These are phyloP conservation scores for Epizoanthus illoricatus DNA, from an alignment of 92 coral and sea anemone species.

Conservation along the genomic window DNA sequence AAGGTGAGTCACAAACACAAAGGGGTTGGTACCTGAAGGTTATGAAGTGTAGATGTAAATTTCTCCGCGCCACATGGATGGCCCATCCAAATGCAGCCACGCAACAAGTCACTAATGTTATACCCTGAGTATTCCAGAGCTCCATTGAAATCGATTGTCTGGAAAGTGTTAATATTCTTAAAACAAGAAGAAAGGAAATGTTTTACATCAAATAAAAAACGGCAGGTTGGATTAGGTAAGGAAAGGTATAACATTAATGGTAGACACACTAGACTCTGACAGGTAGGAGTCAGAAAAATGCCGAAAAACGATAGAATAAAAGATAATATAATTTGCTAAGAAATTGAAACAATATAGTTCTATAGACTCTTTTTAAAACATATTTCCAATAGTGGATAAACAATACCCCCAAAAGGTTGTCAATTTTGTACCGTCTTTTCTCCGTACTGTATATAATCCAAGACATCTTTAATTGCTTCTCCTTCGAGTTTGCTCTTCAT, in stretches of 20 bases:
- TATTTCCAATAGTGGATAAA: background rate
- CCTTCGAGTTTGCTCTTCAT: background rate
- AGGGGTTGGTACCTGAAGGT: background rate
- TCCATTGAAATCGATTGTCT: background rate
- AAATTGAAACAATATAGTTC: background rate
- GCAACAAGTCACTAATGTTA: background rate
- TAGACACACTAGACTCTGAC: too few species aligned
- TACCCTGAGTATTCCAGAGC: constrained; percentile 1
- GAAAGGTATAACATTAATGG: too few species aligned
- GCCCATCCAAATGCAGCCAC: background rate
- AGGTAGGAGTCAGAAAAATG: too few species aligned
- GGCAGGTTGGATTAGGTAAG: too few species aligned
- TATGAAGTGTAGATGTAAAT: background rate
- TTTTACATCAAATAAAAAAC: background rate
- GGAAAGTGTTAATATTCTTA: background rate
- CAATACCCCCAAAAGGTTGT: too few species aligned
- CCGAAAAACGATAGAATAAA: background rate
- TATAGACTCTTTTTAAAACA: background rate
- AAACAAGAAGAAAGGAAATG: background rate
- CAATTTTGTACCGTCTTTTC: background rate
- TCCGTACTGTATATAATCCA: background rate
- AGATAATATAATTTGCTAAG: background rate
- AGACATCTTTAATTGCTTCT: background rate
- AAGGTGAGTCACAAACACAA: too few species aligned
- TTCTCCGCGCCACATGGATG: background rate